phyloP scores from a whole-genome alignment of 2,797 vertebrate genomes.

The Anas flavirostris region DNA sequence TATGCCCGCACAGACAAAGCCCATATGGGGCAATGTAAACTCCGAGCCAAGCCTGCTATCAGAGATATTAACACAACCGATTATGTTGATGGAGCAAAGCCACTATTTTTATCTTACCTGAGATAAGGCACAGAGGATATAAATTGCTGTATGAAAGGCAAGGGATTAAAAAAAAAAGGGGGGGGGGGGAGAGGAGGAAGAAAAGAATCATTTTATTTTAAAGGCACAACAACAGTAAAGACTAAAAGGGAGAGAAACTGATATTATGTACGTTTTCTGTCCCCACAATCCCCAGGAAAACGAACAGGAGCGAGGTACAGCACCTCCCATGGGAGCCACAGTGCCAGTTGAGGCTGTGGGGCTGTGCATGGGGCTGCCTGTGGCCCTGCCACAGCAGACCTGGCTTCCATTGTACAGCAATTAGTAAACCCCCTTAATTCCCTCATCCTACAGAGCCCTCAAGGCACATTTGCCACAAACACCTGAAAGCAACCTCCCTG shows the following conservation, averaged over 20 bases:
- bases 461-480: background rate
- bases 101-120: constrained; percentile 51
- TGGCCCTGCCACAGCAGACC: background rate
- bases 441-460: background rate
- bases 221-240: background rate
- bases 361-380: background rate
- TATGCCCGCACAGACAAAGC: constrained; percentile 53
- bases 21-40: constrained; percentile 15
- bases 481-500: background rate
- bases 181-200: too few species aligned
- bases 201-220: background rate
- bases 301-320: background rate
- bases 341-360: background rate
- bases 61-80: constrained; percentile 50
- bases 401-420: background rate
- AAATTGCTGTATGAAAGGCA: constrained; percentile 1
- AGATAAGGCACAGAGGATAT: constrained; percentile 41
- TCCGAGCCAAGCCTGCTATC: constrained; percentile 43
- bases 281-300: constrained; percentile 15
- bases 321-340: background rate
- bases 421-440: background rate
- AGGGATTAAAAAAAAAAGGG: background rate
- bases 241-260: background rate
- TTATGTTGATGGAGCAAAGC: constrained; percentile 45
- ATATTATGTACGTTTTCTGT: background rate